Conservation (phyloP, 2,113 vertebrate species). For the Loxodonta africana region DNA sequence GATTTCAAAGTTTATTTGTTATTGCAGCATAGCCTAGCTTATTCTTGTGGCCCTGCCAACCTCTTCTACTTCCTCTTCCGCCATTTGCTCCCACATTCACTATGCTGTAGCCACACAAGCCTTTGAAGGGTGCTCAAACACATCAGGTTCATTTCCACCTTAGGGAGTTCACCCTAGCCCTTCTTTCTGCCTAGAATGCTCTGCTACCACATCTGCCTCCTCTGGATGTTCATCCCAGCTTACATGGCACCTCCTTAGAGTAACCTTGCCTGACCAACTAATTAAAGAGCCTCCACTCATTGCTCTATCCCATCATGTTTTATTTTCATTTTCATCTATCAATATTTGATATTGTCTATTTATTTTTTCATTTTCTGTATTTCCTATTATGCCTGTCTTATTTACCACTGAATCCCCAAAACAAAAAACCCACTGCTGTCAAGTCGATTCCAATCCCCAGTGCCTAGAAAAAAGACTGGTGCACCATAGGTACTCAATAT, state of each 20-base stretch:
- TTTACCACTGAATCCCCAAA: not conserved
- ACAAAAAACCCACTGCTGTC: too few species aligned
- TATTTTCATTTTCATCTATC: not conserved
- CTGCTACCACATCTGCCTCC: not conserved
- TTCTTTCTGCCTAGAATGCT: constrained; percentile 1
- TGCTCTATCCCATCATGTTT: not conserved
- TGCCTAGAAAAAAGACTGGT: not conserved
- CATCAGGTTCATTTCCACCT: not conserved
- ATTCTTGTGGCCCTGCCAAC: not conserved
- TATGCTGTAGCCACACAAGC: not conserved
- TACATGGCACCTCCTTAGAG: not conserved
- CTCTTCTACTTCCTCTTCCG: not conserved
- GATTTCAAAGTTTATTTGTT: not conserved
- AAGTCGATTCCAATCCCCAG: not conserved
- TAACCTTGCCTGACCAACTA: not conserved
- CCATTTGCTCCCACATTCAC: not conserved
- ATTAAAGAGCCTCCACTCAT: not conserved
- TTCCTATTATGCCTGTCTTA: not conserved
- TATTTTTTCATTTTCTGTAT: not conserved
- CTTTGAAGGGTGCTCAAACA: not conserved
- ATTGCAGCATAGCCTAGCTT: not conserved
- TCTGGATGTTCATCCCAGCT: not conserved
- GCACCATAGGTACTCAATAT: not conserved
- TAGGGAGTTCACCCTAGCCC: not conserved
- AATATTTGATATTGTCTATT: not conserved